Percentiles rank a stretch among this genome's conserved stretches.
These are phyloP conservation scores for Notarius quadriscutis DNA, from an alignment of 2,113 vertebrate species.

Conservation along the genomic window DNA sequence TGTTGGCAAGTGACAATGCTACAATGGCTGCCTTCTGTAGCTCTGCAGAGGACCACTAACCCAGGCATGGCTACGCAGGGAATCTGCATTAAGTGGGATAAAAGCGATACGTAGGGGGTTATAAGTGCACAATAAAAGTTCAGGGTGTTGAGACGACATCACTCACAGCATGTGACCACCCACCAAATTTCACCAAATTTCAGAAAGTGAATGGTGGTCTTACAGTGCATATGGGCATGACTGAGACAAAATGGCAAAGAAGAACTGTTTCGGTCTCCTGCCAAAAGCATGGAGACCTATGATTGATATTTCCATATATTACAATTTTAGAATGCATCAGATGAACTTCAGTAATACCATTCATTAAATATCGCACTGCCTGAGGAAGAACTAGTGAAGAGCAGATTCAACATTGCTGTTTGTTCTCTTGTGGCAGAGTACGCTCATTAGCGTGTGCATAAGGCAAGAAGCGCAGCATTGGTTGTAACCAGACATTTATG, in stretches of 20 bases:
- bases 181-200: slow-evolving; percentile 66
- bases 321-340: slow-evolving; percentile 3
- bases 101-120: slow-evolving; percentile 69
- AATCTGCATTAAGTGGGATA: slow-evolving; percentile 73
- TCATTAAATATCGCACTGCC: slow-evolving; percentile 2
- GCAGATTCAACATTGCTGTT: slow-evolving; percentile 13
- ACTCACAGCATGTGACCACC: slow-evolving; percentile 72
- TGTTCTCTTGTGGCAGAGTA: slow-evolving; percentile 12
- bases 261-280: slow-evolving; percentile 47
- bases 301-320: background rate
- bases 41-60: slow-evolving; percentile 59
- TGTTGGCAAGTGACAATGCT: slow-evolving; percentile 70
- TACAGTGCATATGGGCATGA: slow-evolving; percentile 62
- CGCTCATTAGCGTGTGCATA: slow-evolving; percentile 13
- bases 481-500: slow-evolving; percentile 11
- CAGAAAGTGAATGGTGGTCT: slow-evolving; percentile 69
- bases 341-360: background rate
- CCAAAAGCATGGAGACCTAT: background rate
- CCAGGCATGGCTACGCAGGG: slow-evolving; percentile 73
- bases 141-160: slow-evolving; percentile 67
- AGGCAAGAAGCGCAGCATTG: background rate
- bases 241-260: slow-evolving; percentile 71
- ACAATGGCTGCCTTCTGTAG: slow-evolving; percentile 72
- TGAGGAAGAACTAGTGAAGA: background rate
- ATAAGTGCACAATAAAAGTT: slow-evolving; percentile 67